phyloP scores from a whole-genome alignment of 2,888 invertebrate genomes.

The Agrotis exclamationis region DNA sequence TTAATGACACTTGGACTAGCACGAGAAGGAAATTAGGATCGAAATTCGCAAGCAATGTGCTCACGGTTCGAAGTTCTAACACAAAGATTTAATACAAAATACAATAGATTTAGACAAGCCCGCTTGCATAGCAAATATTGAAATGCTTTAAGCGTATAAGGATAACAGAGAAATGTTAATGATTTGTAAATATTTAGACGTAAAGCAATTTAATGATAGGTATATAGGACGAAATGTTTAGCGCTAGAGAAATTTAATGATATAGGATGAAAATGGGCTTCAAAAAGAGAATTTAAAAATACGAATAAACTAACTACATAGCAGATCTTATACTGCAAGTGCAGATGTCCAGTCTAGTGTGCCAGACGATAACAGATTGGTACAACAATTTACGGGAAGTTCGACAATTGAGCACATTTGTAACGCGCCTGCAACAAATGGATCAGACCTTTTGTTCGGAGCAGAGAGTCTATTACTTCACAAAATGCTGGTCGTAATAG shows the following conservation, averaged over 20 bases:
- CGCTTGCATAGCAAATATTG: too few relatives aligned
- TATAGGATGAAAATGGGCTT: too few relatives aligned
- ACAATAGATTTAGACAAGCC: too few relatives aligned
- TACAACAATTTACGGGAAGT: conserved; percentile 11
- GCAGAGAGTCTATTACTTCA: conserved; percentile 11
- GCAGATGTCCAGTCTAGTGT: background rate
- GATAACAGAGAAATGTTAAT: too few relatives aligned
- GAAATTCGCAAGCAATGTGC: too few relatives aligned
- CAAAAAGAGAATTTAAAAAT: background rate
- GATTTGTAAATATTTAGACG: too few relatives aligned
- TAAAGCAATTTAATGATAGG: too few relatives aligned
- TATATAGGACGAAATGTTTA: too few relatives aligned
- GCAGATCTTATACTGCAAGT: too few relatives aligned
- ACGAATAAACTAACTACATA: background rate
- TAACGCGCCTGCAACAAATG: conserved; percentile 13
- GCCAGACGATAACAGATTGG: background rate
- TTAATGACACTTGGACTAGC: conserved; percentile 4
- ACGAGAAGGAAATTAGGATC: background rate
- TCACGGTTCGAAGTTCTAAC: background rate
- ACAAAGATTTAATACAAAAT: background rate
- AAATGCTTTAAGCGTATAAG: too few relatives aligned
- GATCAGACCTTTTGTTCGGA: conserved; percentile 21
- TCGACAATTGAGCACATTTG: conserved; percentile 23
- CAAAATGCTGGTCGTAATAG: conserved; percentile 31
- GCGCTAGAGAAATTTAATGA: too few relatives aligned